Conservation (phyloP, 1,140 invertebrate genomes). For the Ooceraea biroi region DNA sequence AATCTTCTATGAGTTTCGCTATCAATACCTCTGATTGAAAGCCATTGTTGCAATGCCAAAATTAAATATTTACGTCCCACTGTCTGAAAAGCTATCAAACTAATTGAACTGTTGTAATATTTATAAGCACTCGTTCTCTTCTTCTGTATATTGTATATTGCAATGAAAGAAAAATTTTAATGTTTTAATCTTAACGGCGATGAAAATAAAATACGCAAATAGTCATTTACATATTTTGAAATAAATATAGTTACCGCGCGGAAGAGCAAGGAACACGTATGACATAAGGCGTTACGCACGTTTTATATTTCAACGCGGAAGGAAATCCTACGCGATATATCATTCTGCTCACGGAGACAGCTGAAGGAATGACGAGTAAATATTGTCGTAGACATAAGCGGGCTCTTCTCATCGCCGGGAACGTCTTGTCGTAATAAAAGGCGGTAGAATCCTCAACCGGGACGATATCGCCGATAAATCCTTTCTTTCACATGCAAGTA, state of each 20-base stretch:
- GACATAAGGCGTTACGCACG: slow-evolving; percentile 2
- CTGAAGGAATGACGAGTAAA: slow-evolving; percentile 42
- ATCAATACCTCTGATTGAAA: background rate
- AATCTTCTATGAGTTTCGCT: background rate
- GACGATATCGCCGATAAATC: slow-evolving; percentile 68
- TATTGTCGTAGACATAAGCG: slow-evolving; percentile 38
- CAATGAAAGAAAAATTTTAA: too few relatives aligned
- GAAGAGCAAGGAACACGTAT: background rate
- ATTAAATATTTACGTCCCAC: background rate
- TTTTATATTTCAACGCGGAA: slow-evolving; percentile 3
- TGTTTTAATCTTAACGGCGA: too few relatives aligned
- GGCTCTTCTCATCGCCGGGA: slow-evolving; percentile 6
- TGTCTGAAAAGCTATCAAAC: too few relatives aligned
- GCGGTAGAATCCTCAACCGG: slow-evolving; percentile 45
- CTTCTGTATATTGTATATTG: too few relatives aligned
- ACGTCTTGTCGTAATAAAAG: slow-evolving; percentile 52
- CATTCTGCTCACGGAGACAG: slow-evolving; percentile 7
- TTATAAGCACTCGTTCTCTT: too few relatives aligned
- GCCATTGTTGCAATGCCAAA: background rate
- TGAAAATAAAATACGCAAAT: too few relatives aligned
- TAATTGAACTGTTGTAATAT: too few relatives aligned
- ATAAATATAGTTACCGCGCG: background rate
- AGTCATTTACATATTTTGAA: background rate
- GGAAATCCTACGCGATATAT: slow-evolving; percentile 47
- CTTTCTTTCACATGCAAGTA: slow-evolving; percentile 58